Percentiles rank a stretch among this genome's conserved stretches.
phyloP scores from a whole-genome alignment of 1,140 invertebrate species.

The Gerris buenoi region DNA sequence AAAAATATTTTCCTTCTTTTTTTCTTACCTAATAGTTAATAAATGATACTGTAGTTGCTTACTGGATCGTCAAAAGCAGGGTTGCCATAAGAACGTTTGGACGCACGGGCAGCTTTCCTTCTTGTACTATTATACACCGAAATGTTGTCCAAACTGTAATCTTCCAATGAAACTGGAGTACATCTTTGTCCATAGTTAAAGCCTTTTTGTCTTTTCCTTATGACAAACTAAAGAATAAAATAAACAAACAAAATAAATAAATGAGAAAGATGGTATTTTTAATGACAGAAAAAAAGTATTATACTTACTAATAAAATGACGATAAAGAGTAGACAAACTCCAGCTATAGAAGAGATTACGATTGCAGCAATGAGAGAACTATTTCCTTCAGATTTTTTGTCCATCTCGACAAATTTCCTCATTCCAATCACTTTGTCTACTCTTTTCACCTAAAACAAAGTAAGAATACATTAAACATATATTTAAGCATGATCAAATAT shows the following conservation, averaged over 20 bases:
- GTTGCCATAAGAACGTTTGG: constrained; percentile 80
- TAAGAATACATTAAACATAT: too few relatives aligned
- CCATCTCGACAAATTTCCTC: neutral
- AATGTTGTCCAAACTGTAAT: constrained; percentile 76
- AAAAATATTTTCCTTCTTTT: neutral
- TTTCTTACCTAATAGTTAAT: constrained; percentile 3
- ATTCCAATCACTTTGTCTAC: neutral
- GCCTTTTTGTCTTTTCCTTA: constrained; percentile 50
- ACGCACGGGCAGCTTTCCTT: constrained; percentile 48
- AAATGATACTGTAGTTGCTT: too few relatives aligned
- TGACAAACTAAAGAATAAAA: constrained; percentile 40
- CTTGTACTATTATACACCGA: constrained; percentile 63
- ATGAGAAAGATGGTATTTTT: too few relatives aligned
- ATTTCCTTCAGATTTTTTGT: constrained; percentile 2
- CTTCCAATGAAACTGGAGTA: constrained; percentile 69
- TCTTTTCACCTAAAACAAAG: neutral
- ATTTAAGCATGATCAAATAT: neutral
- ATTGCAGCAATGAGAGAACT: constrained; percentile 33
- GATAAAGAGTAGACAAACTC: constrained; percentile 40
- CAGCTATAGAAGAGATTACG: constrained; percentile 35
- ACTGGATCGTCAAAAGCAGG: constrained; percentile 82
- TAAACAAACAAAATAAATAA: too few relatives aligned
- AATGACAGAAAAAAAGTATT: neutral
- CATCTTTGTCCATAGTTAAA: constrained; percentile 67
- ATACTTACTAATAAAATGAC: constrained; percentile 46